Percentiles rank a stretch among this genome's conserved stretches.
These are phyloP conservation scores for Serinus canaria DNA, from an alignment of 2,113 vertebrate genomes.

Conservation along the genomic window DNA sequence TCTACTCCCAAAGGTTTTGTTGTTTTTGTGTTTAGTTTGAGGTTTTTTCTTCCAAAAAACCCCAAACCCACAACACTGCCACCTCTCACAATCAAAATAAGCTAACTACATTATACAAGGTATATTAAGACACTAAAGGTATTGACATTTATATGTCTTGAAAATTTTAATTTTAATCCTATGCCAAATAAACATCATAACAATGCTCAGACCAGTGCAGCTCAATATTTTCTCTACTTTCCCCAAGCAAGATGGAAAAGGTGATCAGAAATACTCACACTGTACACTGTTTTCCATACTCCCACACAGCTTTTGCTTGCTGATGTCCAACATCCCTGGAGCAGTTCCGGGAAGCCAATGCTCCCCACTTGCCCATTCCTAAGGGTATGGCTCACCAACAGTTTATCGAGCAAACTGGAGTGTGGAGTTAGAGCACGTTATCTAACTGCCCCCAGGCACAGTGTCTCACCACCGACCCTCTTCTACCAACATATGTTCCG, in stretches of 20 bases:
- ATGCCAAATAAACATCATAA: background rate
- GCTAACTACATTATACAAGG: background rate
- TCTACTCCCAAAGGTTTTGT: background rate
- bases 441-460: background rate
- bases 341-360: background rate
- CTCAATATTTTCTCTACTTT: background rate
- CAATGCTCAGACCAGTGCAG: background rate
- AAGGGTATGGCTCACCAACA: constrained; percentile 3
- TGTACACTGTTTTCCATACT: background rate
- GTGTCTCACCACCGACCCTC: background rate
- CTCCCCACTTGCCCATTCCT: constrained; percentile 2
- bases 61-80: background rate
- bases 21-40: background rate
- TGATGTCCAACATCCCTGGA: background rate
- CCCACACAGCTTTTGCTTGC: background rate
- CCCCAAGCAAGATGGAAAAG: background rate
- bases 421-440: background rate
- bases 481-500: background rate
- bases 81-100: background rate
- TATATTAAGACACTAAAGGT: background rate
- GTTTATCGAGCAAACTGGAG: background rate
- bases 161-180: background rate
- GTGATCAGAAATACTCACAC: background rate
- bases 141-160: background rate
- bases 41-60: background rate